Percentiles rank a stretch among this genome's conserved stretches.
phyloP scores from a whole-genome alignment of 2,797 vertebrate species.

The Threskiornis aethiopicus region DNA sequence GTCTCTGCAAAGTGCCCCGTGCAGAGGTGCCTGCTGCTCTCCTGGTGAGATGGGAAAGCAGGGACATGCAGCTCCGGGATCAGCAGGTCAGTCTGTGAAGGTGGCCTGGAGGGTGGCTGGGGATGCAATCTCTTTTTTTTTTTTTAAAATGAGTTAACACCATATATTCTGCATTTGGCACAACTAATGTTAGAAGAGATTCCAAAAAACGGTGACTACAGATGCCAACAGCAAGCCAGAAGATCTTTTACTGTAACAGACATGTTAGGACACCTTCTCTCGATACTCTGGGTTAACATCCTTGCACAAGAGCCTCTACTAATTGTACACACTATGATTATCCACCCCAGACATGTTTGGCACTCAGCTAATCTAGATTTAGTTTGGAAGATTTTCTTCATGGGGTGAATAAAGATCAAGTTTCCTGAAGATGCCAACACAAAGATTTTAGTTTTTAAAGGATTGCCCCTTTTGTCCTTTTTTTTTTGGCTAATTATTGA shows the following conservation, averaged over 20 bases:
- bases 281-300: not conserved
- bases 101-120: not conserved
- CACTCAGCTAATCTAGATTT: not conserved
- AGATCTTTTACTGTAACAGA: conserved; percentile 4
- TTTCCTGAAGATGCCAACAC: not conserved
- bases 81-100: not conserved
- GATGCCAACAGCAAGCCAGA: not conserved
- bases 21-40: not conserved
- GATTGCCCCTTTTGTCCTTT: not conserved
- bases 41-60: not conserved
- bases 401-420: not conserved
- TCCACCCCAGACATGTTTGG: not conserved
- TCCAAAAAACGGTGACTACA: not conserved
- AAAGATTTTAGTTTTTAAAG: not conserved
- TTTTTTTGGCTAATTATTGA: not conserved
- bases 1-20: not conserved
- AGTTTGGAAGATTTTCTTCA: not conserved
- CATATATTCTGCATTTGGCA: not conserved
- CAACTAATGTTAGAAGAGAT: not conserved
- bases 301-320: conserved; percentile 27
- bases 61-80: not conserved
- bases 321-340: not conserved
- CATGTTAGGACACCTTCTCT: conserved; percentile 21
- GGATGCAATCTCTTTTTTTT: not conserved
- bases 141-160: not conserved